Base-by-base conservation (phyloP, 1,140 invertebrate species). In the Drosophila kohkoa region DNA sequence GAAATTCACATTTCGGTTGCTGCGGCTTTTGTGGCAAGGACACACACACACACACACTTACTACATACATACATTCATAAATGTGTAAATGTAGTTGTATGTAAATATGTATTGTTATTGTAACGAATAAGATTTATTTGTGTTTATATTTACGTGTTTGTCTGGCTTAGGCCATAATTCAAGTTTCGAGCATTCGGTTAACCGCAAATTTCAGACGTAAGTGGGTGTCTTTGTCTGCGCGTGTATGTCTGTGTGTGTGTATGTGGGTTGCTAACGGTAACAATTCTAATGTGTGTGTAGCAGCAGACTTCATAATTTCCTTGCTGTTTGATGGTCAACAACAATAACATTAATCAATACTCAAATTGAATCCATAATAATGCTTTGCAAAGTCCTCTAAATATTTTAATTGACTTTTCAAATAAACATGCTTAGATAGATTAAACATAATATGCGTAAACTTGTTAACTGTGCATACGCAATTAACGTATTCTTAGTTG, bases 121-220 rank as follows among this genome's bases (percentile, higher is more conserved):
- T 35, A 58, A 10, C 10, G 25, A 13, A 68, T 54, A 38, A 46
- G 16, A 62, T 62, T 55, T 55, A 68, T 60, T 69, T 57, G 25
- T 63, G 63, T 41, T 60, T 49, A 55, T 41, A 52, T n/a, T 41
- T 63, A 57, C 51, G 20, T 69, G 49, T 54, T 67, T 60, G 35
- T 43, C 28, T 65, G 30, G n/a, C 45, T 75, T 16, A 5, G 16
- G 54, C 16, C 41, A 41, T 65, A 59, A 64, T 57, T 74, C 65
- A 78, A 65, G 48, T 64, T 69, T 77, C 35, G 16, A 74, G 49
- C 58, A 67, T 74, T 67, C 41, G 75, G 70, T 64, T 69, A 77
- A 65, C 75, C 75, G n/a, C 71, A 69, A 69, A 75, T 63, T 77
- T 54, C 62, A 55, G 55, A 4, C 35, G 13, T 62, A 10, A 41